A percentile compares a stretch with the other conserved stretches of the same genome.
These are phyloP conservation scores for Encarsia formosa DNA, from an alignment of 2,888 invertebrate genomes.

Conservation along the genomic window DNA sequence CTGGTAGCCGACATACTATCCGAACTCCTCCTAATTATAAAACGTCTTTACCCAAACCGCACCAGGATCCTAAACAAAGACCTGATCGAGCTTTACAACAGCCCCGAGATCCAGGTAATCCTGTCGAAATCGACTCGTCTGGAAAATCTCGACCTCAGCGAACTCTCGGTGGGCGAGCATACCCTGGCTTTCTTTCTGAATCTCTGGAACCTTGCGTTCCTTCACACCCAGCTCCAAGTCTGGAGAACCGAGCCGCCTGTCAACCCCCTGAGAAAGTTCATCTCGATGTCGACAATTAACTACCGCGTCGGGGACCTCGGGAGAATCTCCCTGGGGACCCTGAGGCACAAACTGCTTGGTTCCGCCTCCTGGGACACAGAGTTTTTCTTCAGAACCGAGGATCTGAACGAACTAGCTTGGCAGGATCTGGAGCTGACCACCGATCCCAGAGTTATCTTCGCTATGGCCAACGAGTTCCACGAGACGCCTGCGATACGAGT, in stretches of 20 bases:
- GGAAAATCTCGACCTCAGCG: constrained; percentile 39
- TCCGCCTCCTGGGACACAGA: constrained; percentile 28
- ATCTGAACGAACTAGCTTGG: constrained; percentile 45
- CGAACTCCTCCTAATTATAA: constrained; percentile 35
- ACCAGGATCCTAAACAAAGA: constrained; percentile 25
- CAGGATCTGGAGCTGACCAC: constrained; percentile 44
- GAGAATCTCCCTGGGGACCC: constrained; percentile 43
- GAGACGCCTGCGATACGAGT: constrained; percentile 39
- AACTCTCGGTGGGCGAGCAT: constrained; percentile 44
- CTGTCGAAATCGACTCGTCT: constrained; percentile 38
- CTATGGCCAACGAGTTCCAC: constrained; percentile 43
- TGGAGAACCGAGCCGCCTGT: constrained; percentile 38
- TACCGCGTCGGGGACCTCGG: constrained; percentile 49
- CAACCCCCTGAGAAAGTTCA: constrained; percentile 34
- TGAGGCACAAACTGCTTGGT: constrained; percentile 42
- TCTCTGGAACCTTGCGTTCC: constrained; percentile 47
- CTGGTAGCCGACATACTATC: constrained; percentile 40
- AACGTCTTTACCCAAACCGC: constrained; percentile 19
- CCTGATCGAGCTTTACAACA: constrained; percentile 28
- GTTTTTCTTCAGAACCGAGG: constrained; percentile 37
- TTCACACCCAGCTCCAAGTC: constrained; percentile 42
- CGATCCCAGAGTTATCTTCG: constrained; percentile 44
- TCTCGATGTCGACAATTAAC: constrained; percentile 41
- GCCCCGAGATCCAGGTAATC: constrained; percentile 32
- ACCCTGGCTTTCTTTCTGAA: constrained; percentile 47